Base-by-base conservation (phyloP, 2,797 vertebrate genomes). In the Danio jaintianensis region DNA sequence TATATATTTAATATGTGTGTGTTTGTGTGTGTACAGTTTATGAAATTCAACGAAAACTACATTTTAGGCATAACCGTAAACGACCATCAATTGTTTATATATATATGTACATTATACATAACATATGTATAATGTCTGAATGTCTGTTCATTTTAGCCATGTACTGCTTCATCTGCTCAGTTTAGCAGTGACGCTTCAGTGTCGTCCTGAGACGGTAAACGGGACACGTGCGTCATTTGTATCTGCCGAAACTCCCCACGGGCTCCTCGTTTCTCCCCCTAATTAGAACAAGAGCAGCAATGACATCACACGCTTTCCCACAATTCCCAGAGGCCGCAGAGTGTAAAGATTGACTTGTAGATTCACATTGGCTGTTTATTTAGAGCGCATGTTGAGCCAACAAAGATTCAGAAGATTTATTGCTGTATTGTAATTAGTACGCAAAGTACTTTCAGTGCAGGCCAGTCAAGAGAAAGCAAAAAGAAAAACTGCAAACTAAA, bases 281-380 rank as follows among this genome's bases (percentile, higher is more conserved):
- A 81, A 85, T 85, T 80, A 84, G 82, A 84, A 85, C 76, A 83
- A 85, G 80, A 79, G 50, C 75, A 36, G 11, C 47, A 55, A 74
- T 88, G 83, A 84, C 80, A 80, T 88, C 85, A 81, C 48, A 16
- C 55, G 59, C 29, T 79, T 82, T 80, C 79, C 83, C 83, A 85
- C 80, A 77, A 84, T 53, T 66, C 85, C 83, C 81, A 48, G 53
- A 63, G 68, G n/a, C 48, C 40, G 38, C 18, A 72, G 59, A 73
- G 78, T 80, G 78, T 71, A 55, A 55, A 72, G 68, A 79, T 70
- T 62, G 45, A 71, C 52, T 56, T 72, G 69, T 56, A 72, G 63
- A 59, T 61, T 70, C 76, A 59, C 42, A 50, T 69, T 69, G 2
- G 16, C 18, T 72, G 78, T 72, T 63, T 73, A 72, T 72, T 62